Evolutionary conservation across 2,797 vertebrate genomes (phyloP).

Genomic region (Rhabdophis nuchalis): DNA sequence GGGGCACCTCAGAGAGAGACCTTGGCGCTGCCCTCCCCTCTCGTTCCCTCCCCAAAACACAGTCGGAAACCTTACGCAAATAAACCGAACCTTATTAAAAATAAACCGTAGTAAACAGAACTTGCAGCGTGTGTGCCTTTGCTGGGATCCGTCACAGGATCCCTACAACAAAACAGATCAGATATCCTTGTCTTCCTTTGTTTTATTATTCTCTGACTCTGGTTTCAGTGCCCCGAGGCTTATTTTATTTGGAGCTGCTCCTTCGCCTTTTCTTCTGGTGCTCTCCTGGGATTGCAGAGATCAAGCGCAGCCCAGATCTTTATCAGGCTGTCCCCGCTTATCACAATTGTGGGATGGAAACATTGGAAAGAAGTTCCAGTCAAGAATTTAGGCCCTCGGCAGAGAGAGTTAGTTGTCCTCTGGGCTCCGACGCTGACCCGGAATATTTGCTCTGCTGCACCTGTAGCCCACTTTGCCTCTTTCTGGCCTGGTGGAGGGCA

Average conservation of each 20-base stretch:
- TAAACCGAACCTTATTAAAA: neutral
- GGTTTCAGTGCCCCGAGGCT: neutral
- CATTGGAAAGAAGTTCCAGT: neutral
- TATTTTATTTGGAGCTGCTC: neutral
- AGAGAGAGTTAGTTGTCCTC: too few relatives aligned
- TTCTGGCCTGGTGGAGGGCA: neutral
- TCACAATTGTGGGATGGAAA: neutral
- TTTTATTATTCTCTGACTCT: neutral
- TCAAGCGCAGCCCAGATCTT: neutral
- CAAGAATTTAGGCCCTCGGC: neutral
- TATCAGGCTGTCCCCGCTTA: neutral
- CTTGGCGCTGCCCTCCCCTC: neutral
- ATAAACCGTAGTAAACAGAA: neutral
- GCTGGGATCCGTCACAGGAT: neutral
- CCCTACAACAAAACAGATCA: neutral
- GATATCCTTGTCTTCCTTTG: neutral
- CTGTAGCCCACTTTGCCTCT: neutral
- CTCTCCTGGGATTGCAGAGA: neutral
- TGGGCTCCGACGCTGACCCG: neutral
- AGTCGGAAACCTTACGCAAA: constrained; percentile 13
- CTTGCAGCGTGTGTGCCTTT: neutral
- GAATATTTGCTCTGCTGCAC: neutral
- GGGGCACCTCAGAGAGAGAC: neutral
- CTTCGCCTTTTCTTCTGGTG: neutral
- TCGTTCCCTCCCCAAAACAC: neutral